Conservation (phyloP, 2,797 vertebrate genomes). For the Dicrostonyx torquatus region DNA sequence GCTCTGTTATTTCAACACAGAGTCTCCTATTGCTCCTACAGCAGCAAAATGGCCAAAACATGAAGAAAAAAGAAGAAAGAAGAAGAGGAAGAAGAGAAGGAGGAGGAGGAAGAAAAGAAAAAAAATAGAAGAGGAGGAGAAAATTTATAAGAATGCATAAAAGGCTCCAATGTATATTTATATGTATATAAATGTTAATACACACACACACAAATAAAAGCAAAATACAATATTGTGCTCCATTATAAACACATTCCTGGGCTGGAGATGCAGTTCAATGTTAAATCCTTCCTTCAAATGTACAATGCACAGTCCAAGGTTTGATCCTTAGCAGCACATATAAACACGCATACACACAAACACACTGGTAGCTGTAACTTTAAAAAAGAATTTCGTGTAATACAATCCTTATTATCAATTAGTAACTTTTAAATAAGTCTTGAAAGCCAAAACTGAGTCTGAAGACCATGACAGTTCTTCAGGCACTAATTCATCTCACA, state of each 20-base stretch:
- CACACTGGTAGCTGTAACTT: background rate
- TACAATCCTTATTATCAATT: background rate
- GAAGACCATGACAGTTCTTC: background rate
- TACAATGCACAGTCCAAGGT: background rate
- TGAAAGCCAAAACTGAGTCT: conserved; percentile 22
- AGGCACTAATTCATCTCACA: background rate
- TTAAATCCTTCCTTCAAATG: background rate
- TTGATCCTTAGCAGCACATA: background rate
- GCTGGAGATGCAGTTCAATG: background rate
- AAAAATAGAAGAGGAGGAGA: too few relatives aligned
- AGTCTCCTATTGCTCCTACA: background rate
- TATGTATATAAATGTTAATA: background rate
- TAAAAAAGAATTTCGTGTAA: background rate
- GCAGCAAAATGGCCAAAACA: conserved; percentile 25
- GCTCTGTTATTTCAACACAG: background rate
- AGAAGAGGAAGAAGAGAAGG: too few relatives aligned
- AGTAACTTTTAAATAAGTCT: background rate
- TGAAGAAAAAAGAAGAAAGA: background rate
- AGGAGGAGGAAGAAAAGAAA: too few relatives aligned
- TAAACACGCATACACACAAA: background rate
- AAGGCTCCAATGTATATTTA: background rate
- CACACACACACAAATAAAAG: background rate
- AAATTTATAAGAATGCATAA: conserved; percentile 27
- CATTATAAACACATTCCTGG: background rate
- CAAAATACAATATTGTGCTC: background rate